phyloP scores from a whole-genome alignment of 1,140 invertebrate species.

The Eulimnadia texana region DNA sequence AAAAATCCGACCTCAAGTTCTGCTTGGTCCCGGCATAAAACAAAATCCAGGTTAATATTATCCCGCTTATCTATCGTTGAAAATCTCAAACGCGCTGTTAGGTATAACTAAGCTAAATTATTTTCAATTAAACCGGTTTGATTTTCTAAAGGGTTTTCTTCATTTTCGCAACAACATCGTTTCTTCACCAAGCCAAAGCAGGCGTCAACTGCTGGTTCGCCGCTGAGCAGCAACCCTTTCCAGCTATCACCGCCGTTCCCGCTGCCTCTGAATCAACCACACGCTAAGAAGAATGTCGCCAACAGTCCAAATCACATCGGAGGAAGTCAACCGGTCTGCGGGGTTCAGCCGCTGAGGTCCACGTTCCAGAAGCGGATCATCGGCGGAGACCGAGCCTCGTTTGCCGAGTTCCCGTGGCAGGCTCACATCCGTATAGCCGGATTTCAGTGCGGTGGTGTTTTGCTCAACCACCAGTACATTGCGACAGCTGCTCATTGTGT shows the following conservation, averaged over 20 bases:
- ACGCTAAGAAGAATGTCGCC: constrained; percentile 2
- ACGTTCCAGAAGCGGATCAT: constrained; percentile 60
- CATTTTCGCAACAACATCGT: not conserved
- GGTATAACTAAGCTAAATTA: not conserved
- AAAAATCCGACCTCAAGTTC: not conserved
- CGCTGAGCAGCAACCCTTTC: not conserved
- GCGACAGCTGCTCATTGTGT: constrained; percentile 63
- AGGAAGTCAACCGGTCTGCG: constrained; percentile 23
- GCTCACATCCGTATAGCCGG: constrained; percentile 65
- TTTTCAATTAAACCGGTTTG: not conserved
- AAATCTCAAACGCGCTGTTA: not conserved
- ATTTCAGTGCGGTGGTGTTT: constrained; percentile 63
- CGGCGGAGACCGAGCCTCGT: constrained; percentile 35
- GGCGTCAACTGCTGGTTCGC: not conserved
- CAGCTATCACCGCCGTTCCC: not conserved
- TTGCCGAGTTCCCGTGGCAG: constrained; percentile 69
- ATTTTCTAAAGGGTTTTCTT: too few species aligned
- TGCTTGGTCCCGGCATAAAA: not conserved
- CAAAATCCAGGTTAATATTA: not conserved
- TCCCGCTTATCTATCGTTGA: too few species aligned
- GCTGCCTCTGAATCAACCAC: not conserved
- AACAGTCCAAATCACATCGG: constrained; percentile 6
- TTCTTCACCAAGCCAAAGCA: not conserved
- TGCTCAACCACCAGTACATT: constrained; percentile 45
- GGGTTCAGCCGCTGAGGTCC: constrained; percentile 43